Conservation (phyloP, 2,797 vertebrate species). For the Luscinia megarhynchos region DNA sequence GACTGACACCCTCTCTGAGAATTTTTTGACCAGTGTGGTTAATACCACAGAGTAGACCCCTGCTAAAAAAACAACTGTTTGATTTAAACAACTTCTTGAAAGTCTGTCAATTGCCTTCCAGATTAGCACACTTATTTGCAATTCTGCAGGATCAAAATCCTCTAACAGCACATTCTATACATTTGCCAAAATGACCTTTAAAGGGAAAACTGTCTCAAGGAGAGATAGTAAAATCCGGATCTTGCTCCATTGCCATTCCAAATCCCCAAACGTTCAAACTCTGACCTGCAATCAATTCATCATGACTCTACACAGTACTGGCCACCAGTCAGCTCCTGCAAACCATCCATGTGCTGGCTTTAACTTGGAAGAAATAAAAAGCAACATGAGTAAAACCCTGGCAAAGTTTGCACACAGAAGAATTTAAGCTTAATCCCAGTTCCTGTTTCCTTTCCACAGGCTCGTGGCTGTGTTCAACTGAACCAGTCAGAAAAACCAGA, state of each 20-base stretch:
- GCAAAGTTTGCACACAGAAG: not conserved
- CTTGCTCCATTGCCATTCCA: not conserved
- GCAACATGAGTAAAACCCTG: not conserved
- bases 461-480: not conserved
- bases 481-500: not conserved
- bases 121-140: not conserved
- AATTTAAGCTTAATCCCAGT: not conserved
- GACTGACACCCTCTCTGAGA: not conserved
- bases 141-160: not conserved
- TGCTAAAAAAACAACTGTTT: not conserved
- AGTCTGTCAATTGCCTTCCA: not conserved
- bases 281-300: not conserved
- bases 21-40: not conserved
- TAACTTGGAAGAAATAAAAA: constrained; percentile 29
- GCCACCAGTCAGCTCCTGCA: not conserved
- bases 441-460: not conserved
- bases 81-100: not conserved
- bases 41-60: not conserved
- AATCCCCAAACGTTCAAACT: not conserved
- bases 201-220: not conserved
- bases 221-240: not conserved
- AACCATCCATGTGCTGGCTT: not conserved
- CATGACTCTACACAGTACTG: not conserved
- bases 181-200: not conserved
- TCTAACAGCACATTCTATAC: not conserved